Percentiles rank a stretch among this genome's conserved stretches.
These are phyloP conservation scores for Strigamia crassipes DNA, from an alignment of 2,888 invertebrate genomes.

Conservation along the genomic window DNA sequence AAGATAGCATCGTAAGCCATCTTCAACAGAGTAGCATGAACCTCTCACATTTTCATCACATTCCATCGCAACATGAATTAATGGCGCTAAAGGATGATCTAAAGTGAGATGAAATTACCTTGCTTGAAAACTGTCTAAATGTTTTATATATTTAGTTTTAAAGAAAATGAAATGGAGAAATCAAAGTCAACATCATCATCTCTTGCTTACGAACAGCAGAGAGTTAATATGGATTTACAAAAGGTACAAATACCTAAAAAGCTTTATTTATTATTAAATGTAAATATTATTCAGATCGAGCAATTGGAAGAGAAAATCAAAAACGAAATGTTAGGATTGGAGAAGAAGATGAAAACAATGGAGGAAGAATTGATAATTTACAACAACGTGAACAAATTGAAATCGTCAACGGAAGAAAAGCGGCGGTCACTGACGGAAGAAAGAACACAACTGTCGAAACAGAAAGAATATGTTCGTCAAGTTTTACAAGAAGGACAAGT, in stretches of 20 bases:
- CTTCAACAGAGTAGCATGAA: constrained; percentile 71
- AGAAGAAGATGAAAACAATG: constrained; percentile 64
- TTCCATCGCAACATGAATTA: constrained; percentile 60
- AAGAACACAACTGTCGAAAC: constrained; percentile 59
- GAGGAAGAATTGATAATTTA: constrained; percentile 67
- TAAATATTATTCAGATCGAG: constrained; percentile 60
- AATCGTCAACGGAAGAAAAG: constrained; percentile 61
- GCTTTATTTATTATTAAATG: background rate
- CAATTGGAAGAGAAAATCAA: constrained; percentile 71
- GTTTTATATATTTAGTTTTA: constrained; percentile 56
- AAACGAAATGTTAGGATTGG: constrained; percentile 62
- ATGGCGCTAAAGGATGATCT: constrained; percentile 62
- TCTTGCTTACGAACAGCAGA: constrained; percentile 66
- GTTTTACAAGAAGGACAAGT: constrained; percentile 63
- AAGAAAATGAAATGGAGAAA: constrained; percentile 66
- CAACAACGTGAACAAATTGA: constrained; percentile 65
- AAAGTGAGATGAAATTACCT: constrained; percentile 52
- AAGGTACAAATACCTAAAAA: constrained; percentile 47
- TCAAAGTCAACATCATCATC: constrained; percentile 68
- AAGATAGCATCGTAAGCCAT: constrained; percentile 68
- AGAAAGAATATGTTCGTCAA: constrained; percentile 61
- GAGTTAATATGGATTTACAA: constrained; percentile 54
- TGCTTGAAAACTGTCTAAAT: constrained; percentile 2
- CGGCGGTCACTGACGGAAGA: constrained; percentile 64
- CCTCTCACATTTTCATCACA: constrained; percentile 57